Conservation (phyloP, 2,888 invertebrate species). For the Agrypnus murinus region DNA sequence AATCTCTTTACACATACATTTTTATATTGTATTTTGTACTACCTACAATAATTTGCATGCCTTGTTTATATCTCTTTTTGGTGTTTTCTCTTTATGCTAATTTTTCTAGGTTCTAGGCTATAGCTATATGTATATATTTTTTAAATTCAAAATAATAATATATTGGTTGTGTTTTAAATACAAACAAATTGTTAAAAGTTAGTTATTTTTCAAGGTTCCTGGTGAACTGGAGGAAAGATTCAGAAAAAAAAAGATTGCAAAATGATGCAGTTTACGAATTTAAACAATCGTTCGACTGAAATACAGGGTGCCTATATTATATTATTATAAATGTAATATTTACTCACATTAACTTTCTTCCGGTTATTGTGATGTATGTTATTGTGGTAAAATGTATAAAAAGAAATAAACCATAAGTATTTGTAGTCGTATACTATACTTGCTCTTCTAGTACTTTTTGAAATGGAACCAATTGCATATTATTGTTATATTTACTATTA, state of each 20-base stretch:
- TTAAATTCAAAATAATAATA: too few species aligned
- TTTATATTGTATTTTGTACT: too few species aligned
- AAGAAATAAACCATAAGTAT: constrained; percentile 34
- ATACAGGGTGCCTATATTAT: constrained; percentile 55
- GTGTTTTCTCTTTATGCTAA: too few species aligned
- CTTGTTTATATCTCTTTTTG: too few species aligned
- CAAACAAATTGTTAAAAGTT: constrained; percentile 32
- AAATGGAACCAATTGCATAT: constrained; percentile 46
- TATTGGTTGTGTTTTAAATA: too few species aligned
- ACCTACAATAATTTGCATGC: too few species aligned
- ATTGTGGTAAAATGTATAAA: constrained; percentile 10
- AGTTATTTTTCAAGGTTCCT: constrained; percentile 73
- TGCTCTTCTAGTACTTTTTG: constrained; percentile 31
- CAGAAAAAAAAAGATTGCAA: constrained; percentile 64
- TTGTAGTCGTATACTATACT: constrained; percentile 25
- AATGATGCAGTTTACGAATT: constrained; percentile 47
- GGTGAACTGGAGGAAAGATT: constrained; percentile 77
- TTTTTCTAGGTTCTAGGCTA: too few species aligned
- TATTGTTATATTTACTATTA: neutral
- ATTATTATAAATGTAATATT: too few species aligned
- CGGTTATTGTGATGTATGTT: constrained; percentile 53
- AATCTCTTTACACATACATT: too few species aligned
- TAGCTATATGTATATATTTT: too few species aligned
- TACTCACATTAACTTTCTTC: constrained; percentile 51
- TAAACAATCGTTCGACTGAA: constrained; percentile 54